Conservation (phyloP, 2,797 vertebrate species). For the Phaenicophaeus curvirostris region DNA sequence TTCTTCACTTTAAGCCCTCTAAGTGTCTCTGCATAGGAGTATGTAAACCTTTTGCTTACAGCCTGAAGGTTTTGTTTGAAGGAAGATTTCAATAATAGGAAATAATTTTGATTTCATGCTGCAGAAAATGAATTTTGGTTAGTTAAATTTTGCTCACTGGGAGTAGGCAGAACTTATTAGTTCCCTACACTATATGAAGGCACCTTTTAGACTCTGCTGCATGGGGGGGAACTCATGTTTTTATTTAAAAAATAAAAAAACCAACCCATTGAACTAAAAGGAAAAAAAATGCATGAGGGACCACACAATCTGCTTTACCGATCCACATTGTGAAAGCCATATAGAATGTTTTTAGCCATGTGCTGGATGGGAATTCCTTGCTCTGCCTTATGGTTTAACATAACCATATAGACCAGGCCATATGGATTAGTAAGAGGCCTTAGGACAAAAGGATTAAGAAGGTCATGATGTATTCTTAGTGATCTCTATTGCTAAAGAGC, state of each 20-base stretch:
- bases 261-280: not conserved
- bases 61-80: not conserved
- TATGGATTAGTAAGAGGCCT: not conserved
- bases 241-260: not conserved
- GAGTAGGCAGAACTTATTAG: not conserved
- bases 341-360: not conserved
- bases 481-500: not conserved
- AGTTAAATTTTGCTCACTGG: not conserved
- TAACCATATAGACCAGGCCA: not conserved
- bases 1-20: not conserved
- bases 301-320: not conserved
- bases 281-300: not conserved
- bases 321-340: not conserved
- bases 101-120: not conserved
- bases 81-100: not conserved
- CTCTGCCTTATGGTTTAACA: not conserved
- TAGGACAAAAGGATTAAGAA: not conserved
- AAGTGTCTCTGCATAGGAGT: not conserved
- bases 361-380: not conserved
- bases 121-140: not conserved
- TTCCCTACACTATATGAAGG: not conserved
- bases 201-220: not conserved
- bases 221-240: not conserved
- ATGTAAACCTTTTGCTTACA: not conserved
- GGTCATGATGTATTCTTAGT: not conserved